A percentile compares a stretch with the other conserved stretches of the same genome.
These are phyloP conservation scores for Emydocephalus ijimae DNA, from an alignment of 2,113 vertebrate species.

Conservation along the genomic window DNA sequence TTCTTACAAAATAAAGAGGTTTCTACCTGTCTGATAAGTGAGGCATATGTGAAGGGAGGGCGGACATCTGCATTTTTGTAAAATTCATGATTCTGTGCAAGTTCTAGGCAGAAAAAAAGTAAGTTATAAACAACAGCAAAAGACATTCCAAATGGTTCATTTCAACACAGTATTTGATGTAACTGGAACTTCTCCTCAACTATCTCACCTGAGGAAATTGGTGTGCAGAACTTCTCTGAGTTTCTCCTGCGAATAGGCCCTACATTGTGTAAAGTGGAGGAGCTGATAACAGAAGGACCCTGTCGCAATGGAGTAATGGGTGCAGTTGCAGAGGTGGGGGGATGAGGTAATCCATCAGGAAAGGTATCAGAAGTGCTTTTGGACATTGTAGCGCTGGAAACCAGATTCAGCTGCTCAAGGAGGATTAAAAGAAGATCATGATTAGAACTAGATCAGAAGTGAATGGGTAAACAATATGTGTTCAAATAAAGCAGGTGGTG, in stretches of 20 bases:
- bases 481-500: not conserved
- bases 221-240: conserved; percentile 98
- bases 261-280: conserved; percentile 88
- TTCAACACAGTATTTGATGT: not conserved
- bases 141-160: fast-evolving
- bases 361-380: conserved; percentile 92
- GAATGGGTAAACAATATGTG: not conserved
- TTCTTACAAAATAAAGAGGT: fast-evolving
- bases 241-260: conserved; percentile 91
- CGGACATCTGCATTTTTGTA: conserved; percentile 98
- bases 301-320: conserved; percentile 93
- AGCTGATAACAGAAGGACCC: conserved; percentile 95
- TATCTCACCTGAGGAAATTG: conserved; percentile 91
- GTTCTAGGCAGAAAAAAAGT: conserved; percentile 72
- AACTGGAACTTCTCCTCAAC: not conserved
- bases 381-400: conserved; percentile 84
- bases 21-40: conserved; percentile 97
- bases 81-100: conserved; percentile 99
- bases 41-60: conserved; percentile 97
- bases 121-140: not conserved
- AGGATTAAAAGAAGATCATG: not conserved
- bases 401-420: conserved; percentile 82
- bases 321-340: conserved; percentile 92
- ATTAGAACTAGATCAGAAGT: not conserved
- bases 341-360: conserved; percentile 92